A percentile compares a stretch with the other conserved stretches of the same genome.
Conservation (phyloP, 92 coral and sea anemone species). For the Phenganax marumi region DNA sequence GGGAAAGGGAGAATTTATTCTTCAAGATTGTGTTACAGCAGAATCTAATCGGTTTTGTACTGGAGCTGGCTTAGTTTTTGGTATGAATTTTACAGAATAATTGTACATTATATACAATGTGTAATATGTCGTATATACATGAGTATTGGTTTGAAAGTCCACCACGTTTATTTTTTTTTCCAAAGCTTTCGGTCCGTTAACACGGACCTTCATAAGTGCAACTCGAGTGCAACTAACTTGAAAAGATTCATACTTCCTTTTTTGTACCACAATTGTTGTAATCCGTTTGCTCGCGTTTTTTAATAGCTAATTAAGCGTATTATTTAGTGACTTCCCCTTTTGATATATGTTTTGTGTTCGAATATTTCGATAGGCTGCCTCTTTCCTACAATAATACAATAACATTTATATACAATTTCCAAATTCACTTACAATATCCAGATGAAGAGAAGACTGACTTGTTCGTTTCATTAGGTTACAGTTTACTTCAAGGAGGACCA, state of each 20-base stretch:
- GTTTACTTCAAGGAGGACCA: slow-evolving; percentile 64
- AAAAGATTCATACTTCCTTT: too few relatives aligned
- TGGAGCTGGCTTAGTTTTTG: slow-evolving; percentile 56
- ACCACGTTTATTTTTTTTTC: background rate
- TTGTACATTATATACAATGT: background rate
- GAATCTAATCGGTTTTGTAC: slow-evolving; percentile 25
- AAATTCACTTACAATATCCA: background rate
- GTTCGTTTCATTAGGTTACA: slow-evolving; percentile 43
- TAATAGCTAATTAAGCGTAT: too few relatives aligned
- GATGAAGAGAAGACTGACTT: too few relatives aligned
- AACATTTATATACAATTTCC: background rate
- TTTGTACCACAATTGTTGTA: too few relatives aligned
- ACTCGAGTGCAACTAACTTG: too few relatives aligned
- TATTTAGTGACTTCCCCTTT: too few relatives aligned
- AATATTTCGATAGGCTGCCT: too few relatives aligned
- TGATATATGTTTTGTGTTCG: too few relatives aligned
- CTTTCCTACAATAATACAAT: too few relatives aligned
- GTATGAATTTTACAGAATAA: slow-evolving; percentile 14
- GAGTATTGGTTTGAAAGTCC: background rate
- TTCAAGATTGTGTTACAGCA: slow-evolving; percentile 7
- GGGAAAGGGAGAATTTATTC: slow-evolving; percentile 2
- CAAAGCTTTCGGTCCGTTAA: background rate
- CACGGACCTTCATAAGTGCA: too few relatives aligned
- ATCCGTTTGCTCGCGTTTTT: too few relatives aligned
- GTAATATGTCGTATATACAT: background rate